Evolutionary conservation across 2,888 invertebrate genomes (phyloP), one percentile per base, ranked within the genome.

Genomic region (Sisyra terminalis): DNA sequence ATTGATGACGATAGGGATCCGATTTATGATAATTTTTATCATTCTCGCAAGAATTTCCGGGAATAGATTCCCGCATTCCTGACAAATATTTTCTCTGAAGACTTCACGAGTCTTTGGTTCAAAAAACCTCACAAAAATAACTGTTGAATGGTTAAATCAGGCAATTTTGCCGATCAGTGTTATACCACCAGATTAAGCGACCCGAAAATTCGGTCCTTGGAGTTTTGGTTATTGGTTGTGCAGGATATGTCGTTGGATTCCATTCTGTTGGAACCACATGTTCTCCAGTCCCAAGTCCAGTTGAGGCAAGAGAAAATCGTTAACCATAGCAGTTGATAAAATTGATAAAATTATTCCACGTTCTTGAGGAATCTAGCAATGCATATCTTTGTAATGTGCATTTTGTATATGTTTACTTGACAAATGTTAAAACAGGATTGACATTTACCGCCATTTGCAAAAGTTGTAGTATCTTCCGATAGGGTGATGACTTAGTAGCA

Each of bases 81-180:
- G 32, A 13, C 32, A 9, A 32, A 32, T 32, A 32, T 32, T 32
- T 44, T 49, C 39, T 43, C 51, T 24, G 24, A 24, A 7, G 7
- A 7, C 24, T 24, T 3, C 24, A 3, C 3, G 24, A 24, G 24
- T 24, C 24, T 24, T 3, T 30, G 46, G 44, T 49, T 50, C 43
- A 46, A 49, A 37, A 45, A 49, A 41, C 44, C 40, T 44, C 47
- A 46, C 39, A 50, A 43, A 43, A 46, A 48, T 36, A 32, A 32
- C 5, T 32, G 5, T 32, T 4, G 32, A 14, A 32, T 40, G 45
- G 44, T 47, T 43, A 45, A 46, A 43, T 48, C 45, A 34, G 48
- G 45, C 36, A 47, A 49, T 48, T 44, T 47, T 46, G 46, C 45
- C 9, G 47, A 47, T 49, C 45, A 50, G 39, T 45, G 44, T n/a